A percentile compares a stretch with the other conserved stretches of the same genome.
Conservation (phyloP, 2,797 vertebrate species). For the Gallinago nigripennis region DNA sequence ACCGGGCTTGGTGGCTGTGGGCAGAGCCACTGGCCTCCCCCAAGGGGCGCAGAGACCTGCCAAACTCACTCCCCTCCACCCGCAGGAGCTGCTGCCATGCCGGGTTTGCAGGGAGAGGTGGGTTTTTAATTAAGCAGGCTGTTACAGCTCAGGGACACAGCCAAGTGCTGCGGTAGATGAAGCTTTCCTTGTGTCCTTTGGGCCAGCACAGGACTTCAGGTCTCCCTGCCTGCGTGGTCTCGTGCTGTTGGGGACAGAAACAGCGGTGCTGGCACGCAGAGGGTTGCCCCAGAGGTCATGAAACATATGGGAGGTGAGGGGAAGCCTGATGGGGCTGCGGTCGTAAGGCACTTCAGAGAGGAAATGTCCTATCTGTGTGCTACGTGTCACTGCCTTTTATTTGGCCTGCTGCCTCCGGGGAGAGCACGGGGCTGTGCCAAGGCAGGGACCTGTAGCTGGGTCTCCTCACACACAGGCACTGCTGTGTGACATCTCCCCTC, state of each 20-base stretch:
- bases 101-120: not conserved
- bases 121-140: not conserved
- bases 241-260: not conserved
- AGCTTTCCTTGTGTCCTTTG: not conserved
- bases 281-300: not conserved
- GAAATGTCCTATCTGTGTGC: not conserved
- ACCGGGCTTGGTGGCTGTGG: not conserved
- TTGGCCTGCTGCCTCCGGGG: not conserved
- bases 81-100: not conserved
- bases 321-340: not conserved
- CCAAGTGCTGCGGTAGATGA: not conserved
- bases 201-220: not conserved
- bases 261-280: not conserved
- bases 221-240: not conserved
- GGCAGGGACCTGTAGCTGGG: not conserved
- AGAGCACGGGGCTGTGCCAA: accelerated
- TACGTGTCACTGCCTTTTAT: accelerated
- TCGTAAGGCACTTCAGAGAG: not conserved
- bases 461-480: not conserved
- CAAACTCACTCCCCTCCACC: not conserved
- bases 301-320: not conserved
- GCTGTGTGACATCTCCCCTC: not conserved
- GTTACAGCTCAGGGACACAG: not conserved
- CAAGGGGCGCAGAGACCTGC: not conserved
- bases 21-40: not conserved